Evolutionary conservation across 1,140 invertebrate species (phyloP).

Genomic region (Papilio machaon): DNA sequence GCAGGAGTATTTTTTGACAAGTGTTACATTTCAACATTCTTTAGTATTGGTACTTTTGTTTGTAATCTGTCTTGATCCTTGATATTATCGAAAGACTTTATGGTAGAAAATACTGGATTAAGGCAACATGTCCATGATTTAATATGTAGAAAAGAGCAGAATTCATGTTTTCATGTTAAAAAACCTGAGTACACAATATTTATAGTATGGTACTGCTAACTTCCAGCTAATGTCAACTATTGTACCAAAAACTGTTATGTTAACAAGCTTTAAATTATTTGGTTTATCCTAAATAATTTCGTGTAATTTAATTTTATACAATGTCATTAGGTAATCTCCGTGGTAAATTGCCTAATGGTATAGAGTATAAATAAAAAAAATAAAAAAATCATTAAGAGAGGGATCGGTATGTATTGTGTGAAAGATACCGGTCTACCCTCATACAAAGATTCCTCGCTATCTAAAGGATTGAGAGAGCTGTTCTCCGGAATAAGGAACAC

Average conservation of each 20-base stretch:
- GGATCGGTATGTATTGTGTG: constrained; percentile 47
- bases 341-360: constrained; percentile 36
- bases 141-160: no score
- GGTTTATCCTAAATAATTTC: neutral
- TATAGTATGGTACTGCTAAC: no score
- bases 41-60: no score
- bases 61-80: no score
- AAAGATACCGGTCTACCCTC: constrained; percentile 55
- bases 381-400: constrained; percentile 38
- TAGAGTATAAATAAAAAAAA: constrained; percentile 31
- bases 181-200: no score
- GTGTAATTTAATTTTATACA: constrained; percentile 30
- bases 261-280: constrained; percentile 5
- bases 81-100: no score
- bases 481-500: constrained; percentile 11
- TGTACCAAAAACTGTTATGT: neutral
- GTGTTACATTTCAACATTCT: no score
- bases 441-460: constrained; percentile 43
- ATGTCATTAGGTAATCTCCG: constrained; percentile 36
- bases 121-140: no score
- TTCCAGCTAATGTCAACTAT: neutral
- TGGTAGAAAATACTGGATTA: no score
- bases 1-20: no score
- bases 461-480: constrained; percentile 44
- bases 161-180: no score